Evolutionary conservation across 2,113 vertebrate species (phyloP), one percentile per base, ranked within the genome.

Genomic region (Prionailurus viverrinus): DNA sequence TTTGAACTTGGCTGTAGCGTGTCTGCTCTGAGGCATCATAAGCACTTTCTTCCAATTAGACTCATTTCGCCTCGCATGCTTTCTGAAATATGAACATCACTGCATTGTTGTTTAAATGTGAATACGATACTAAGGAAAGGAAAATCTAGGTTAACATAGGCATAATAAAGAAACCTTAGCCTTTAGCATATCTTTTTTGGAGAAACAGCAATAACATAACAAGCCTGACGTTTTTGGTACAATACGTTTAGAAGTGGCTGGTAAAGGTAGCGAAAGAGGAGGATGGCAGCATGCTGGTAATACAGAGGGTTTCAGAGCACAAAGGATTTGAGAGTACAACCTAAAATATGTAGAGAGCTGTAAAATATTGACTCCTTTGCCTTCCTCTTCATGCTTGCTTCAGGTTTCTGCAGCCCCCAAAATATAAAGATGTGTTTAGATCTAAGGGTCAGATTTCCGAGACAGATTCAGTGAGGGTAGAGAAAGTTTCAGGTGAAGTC

Each of bases 31-130:
- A 94, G 55, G 5, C 7, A 87, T 53, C 33, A 55, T 83, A 45
- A 83, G 55, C 23, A 66, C 61, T 76, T 82, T 65, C 78, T n/a
- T 10, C 5, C 33, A 41, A 1, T 82, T 16, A 68, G 48, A 69
- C 33, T 74, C 51, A 80, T 94, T 63, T 89, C n/a, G 93, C 51
- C 27, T 82, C 53, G 12, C 36, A 36, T 83, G 16, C 1, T 83
- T 94, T 96, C 73, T 94, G 51, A 97, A 92, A 51, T 84, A 66
- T 71, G 74, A 91, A 53, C 94, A 69, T n/a, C 33, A 53, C 23
- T n/a, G 12, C 18, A 68, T 29, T 86, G 23, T 55, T 90, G 84
- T 53, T 95, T 80, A 95, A 94, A 89, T 89, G 21, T 91, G 53
- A 78, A 41, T 95, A 31, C 0, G 12, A 51, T 71, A 51, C 0